A percentile compares a stretch with the other conserved stretches of the same genome.
These are phyloP conservation scores for Eulithis testata DNA, from an alignment of 2,888 invertebrate genomes.

Conservation along the genomic window DNA sequence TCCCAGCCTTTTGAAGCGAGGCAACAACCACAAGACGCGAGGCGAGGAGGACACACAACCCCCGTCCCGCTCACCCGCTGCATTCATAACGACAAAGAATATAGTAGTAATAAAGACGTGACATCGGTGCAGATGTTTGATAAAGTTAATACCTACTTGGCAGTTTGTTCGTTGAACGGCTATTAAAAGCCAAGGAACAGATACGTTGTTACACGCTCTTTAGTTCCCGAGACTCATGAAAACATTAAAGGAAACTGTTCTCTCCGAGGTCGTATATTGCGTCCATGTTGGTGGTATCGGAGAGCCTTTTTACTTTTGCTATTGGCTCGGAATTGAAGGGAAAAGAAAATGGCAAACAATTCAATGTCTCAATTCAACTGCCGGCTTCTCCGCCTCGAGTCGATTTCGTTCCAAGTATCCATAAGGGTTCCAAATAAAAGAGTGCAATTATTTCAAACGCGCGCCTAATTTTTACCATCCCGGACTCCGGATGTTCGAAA, in stretches of 20 bases:
- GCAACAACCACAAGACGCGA: constrained; percentile 56
- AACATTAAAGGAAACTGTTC: constrained; percentile 79
- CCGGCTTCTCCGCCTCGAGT: constrained; percentile 53
- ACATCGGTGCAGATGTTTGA: constrained; percentile 82
- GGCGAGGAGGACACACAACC: constrained; percentile 57
- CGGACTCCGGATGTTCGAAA: constrained; percentile 50
- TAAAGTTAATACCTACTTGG: constrained; percentile 76
- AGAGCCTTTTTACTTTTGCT: constrained; percentile 72
- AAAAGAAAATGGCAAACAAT: constrained; percentile 78
- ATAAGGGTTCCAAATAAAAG: constrained; percentile 57
- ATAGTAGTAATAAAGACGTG: constrained; percentile 83
- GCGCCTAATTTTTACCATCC: constrained; percentile 67
- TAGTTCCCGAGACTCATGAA: constrained; percentile 77
- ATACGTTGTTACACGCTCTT: constrained; percentile 79
- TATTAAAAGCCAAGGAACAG: constrained; percentile 79
- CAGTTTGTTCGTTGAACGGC: constrained; percentile 75
- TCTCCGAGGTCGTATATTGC: constrained; percentile 71
- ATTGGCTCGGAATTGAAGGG: constrained; percentile 74
- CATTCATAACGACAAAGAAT: constrained; percentile 82
- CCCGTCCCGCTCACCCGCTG: constrained; percentile 59
- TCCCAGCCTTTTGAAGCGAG: constrained; percentile 64
- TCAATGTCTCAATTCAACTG: constrained; percentile 79
- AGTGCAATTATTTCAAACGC: constrained; percentile 67
- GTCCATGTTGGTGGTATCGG: constrained; percentile 71
- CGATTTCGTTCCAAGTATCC: constrained; percentile 69